A percentile compares a stretch with the other conserved stretches of the same genome.
phyloP scores from a whole-genome alignment of 2,797 vertebrate species.

The Psittacula echo region DNA sequence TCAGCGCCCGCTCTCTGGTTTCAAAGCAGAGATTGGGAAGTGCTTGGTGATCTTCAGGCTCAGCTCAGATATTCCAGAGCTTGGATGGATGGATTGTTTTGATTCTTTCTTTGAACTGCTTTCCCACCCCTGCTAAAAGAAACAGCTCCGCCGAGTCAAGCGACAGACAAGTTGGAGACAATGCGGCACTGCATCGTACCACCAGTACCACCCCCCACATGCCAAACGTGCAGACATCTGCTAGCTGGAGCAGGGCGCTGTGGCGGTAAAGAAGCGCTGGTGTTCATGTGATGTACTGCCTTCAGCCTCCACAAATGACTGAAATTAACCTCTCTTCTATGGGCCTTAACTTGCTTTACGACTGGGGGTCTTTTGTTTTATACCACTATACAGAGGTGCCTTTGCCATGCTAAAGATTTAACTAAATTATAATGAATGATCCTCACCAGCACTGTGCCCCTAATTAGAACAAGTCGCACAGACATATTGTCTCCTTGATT shows the following conservation, averaged over 20 bases:
- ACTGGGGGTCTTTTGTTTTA: slow-evolving; percentile 72
- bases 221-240: slow-evolving; percentile 78
- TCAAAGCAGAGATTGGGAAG: slow-evolving; percentile 76
- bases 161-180: slow-evolving; percentile 81
- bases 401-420: slow-evolving; percentile 77
- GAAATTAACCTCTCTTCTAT: slow-evolving; percentile 67
- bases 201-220: slow-evolving; percentile 31
- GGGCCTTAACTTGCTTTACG: slow-evolving; percentile 60
- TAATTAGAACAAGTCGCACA: slow-evolving; percentile 86
- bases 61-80: slow-evolving; percentile 69
- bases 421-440: slow-evolving; percentile 82
- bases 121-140: slow-evolving; percentile 72
- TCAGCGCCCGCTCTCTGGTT: slow-evolving; percentile 57
- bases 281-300: slow-evolving; percentile 71
- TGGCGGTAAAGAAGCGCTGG: slow-evolving; percentile 71
- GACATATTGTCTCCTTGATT: slow-evolving; percentile 86
- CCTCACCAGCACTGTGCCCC: slow-evolving; percentile 78
- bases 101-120: slow-evolving; percentile 82
- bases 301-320: slow-evolving; percentile 59
- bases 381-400: slow-evolving; percentile 75
- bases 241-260: slow-evolving; percentile 65
- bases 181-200: slow-evolving; percentile 32
- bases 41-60: slow-evolving; percentile 74
- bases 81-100: slow-evolving; percentile 78
- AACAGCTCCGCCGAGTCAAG: slow-evolving; percentile 74